These are phyloP conservation scores for Ceriagrion tenellum DNA, from an alignment of 2,888 invertebrate genomes.

Conservation along the genomic window DNA sequence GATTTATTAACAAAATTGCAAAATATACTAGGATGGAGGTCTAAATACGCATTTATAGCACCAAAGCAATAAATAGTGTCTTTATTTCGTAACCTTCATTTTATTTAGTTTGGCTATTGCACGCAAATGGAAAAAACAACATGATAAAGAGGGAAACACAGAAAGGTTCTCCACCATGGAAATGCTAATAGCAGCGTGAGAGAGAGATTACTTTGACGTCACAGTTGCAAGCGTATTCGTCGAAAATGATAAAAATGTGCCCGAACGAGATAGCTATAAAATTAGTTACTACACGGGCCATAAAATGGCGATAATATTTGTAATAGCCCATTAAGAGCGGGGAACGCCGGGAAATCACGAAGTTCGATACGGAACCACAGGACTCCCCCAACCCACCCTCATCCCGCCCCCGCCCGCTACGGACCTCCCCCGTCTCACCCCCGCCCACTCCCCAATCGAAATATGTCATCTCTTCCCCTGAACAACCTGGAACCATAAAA, in stretches of 20 bases:
- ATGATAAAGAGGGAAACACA: no score
- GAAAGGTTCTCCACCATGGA: not conserved
- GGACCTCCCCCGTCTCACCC: no score
- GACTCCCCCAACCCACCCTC: not conserved
- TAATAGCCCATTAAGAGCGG: conserved; percentile 18
- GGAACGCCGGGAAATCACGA: conserved; percentile 9
- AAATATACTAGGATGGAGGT: no score
- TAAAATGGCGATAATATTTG: conserved; percentile 8
- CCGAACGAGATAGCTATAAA: conserved; percentile 1
- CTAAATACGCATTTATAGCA: no score
- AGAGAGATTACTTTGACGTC: not conserved
- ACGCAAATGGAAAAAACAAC: no score
- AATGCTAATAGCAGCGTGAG: not conserved
- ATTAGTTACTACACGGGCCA: not conserved
- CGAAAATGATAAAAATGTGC: not conserved
- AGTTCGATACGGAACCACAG: not conserved
- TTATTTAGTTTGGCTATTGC: no score
- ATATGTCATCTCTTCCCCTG: not conserved
- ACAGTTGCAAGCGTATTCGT: conserved; percentile 18
- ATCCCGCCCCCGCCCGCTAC: not conserved
- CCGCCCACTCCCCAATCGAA: no score
- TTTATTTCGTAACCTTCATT: no score
- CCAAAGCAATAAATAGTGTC: no score
- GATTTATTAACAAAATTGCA: no score
- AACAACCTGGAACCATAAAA: not conserved